Conservation (phyloP, 2,888 invertebrate species). For the Ctena decussata region DNA sequence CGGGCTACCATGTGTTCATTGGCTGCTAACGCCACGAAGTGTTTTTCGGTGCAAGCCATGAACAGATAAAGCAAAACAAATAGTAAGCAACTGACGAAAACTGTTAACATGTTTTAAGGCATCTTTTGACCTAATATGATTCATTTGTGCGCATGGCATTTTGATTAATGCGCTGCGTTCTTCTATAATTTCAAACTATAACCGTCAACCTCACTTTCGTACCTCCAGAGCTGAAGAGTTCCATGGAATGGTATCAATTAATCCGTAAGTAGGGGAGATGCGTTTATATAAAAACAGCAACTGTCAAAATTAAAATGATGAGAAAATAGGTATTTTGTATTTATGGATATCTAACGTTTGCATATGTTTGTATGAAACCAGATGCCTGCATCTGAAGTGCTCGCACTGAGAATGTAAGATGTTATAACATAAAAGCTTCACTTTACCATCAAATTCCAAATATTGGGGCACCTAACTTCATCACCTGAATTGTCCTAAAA, state of each 20-base stretch:
- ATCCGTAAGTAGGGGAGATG: conserved; percentile 52
- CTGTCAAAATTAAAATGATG: conserved; percentile 68
- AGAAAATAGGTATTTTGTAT: conserved; percentile 69
- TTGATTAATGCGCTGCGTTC: conserved; percentile 1
- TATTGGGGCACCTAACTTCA: no score
- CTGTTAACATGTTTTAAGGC: neutral
- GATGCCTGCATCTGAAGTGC: conserved; percentile 60
- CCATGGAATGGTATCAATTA: conserved; percentile 57
- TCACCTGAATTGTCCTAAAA: no score
- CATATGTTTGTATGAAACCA: conserved; percentile 64
- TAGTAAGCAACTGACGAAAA: no score
- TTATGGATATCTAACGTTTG: conserved; percentile 65
- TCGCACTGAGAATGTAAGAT: conserved; percentile 53
- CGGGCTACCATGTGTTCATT: no score
- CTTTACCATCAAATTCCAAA: neutral
- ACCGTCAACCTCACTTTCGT: conserved; percentile 64
- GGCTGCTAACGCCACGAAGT: no score
- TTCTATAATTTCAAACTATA: conserved; percentile 58
- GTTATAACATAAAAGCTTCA: conserved; percentile 64
- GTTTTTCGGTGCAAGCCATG: no score
- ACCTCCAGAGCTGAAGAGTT: conserved; percentile 54
- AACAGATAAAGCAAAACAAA: no score
- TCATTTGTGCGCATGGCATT: conserved; percentile 5
- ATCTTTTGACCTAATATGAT: neutral
- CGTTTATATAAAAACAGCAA: conserved; percentile 66